These are phyloP conservation scores for Hoplostethus mediterraneus DNA, from an alignment of 2,797 vertebrate species.

Conservation along the genomic window DNA sequence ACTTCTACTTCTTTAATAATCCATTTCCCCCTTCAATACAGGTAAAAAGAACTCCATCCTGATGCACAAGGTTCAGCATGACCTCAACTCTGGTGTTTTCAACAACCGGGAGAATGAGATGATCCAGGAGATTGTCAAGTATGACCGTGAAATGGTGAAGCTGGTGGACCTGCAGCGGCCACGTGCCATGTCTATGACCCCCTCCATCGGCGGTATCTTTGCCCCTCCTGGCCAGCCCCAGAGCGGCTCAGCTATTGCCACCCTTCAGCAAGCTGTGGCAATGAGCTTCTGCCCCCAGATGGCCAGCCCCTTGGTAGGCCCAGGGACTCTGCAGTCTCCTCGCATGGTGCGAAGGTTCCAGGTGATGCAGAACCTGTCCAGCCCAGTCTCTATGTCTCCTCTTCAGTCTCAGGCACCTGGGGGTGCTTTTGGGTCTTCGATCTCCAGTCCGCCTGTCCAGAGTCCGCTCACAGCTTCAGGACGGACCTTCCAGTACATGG, in stretches of 20 bases:
- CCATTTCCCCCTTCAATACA: slow-evolving; percentile 58
- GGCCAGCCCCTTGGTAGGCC: slow-evolving; percentile 88
- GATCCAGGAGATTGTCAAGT: slow-evolving; percentile 99
- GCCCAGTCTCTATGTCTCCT: slow-evolving; percentile 89
- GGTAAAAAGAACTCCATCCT: slow-evolving; percentile 98
- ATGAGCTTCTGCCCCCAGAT: slow-evolving; percentile 99
- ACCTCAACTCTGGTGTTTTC: slow-evolving; percentile 95
- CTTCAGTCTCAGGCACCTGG: slow-evolving; percentile 84
- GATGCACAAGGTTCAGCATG: slow-evolving; percentile 97
- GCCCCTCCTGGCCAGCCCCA: slow-evolving; percentile 87
- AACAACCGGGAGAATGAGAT: slow-evolving; percentile 98
- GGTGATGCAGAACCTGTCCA: slow-evolving; percentile 88
- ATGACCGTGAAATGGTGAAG: slow-evolving; percentile 98
- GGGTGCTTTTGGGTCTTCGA: slow-evolving; percentile 74
- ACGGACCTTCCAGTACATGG: slow-evolving; percentile 88
- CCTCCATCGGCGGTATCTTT: slow-evolving; percentile 87
- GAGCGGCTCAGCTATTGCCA: slow-evolving; percentile 93
- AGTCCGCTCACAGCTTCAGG: slow-evolving; percentile 84
- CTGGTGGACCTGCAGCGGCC: slow-evolving; percentile 92
- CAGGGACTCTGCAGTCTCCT: slow-evolving; percentile 89
- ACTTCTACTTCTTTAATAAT: background rate
- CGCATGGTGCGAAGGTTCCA: slow-evolving; percentile 91
- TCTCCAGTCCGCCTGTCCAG: slow-evolving; percentile 86
- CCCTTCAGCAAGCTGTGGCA: slow-evolving; percentile 95
- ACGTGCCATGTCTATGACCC: slow-evolving; percentile 86